Conservation (phyloP, 2,113 vertebrate species). For the Nesogale talazaci region DNA sequence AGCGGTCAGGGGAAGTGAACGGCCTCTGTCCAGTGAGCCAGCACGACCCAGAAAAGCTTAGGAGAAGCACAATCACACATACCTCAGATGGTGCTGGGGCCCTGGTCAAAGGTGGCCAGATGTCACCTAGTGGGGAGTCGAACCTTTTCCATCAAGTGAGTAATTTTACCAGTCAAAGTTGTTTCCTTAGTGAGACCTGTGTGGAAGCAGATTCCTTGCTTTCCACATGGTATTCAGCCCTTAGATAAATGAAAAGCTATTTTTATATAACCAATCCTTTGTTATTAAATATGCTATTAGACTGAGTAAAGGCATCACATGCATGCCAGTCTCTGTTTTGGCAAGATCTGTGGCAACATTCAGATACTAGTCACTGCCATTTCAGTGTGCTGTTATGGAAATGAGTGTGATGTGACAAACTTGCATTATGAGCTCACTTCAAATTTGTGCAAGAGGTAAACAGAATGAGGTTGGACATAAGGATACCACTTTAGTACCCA, state of each 20-base stretch:
- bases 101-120: background rate
- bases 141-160: constrained; percentile 18
- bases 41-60: rapidly evolving
- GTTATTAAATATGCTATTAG: background rate
- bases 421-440: background rate
- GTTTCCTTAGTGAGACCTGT: constrained; percentile 55
- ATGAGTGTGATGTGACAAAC: background rate
- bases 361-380: background rate
- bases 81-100: background rate
- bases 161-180: constrained; percentile 35
- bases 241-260: background rate
- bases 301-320: background rate
- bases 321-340: background rate
- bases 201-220: constrained; percentile 8
- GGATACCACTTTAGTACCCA: background rate
- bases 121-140: background rate
- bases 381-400: background rate
- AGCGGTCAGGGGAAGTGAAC: background rate
- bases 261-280: background rate
- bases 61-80: background rate
- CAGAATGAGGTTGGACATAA: background rate
- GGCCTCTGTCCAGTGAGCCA: background rate
- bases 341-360: background rate
- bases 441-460: background rate
- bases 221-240: background rate